Conservation (phyloP, 2,113 vertebrate species). For the Aptenodytes patagonicus region DNA sequence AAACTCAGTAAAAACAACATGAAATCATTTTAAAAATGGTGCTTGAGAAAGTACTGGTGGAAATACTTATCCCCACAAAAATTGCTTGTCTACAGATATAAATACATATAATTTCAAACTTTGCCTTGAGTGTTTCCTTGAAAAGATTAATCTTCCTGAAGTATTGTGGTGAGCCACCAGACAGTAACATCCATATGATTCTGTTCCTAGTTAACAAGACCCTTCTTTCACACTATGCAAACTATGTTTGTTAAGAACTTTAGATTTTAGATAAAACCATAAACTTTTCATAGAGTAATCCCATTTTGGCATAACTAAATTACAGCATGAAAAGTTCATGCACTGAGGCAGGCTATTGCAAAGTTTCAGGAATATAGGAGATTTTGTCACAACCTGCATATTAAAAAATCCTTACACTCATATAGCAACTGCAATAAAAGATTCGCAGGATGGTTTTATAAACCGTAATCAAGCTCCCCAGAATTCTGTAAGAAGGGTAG, state of each 20-base stretch:
- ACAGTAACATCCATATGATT: background rate
- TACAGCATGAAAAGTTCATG: background rate
- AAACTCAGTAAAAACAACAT: slow-evolving; percentile 47
- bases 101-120: background rate
- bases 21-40: slow-evolving; percentile 27
- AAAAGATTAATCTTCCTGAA: background rate
- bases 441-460: background rate
- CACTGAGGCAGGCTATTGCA: background rate
- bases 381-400: background rate
- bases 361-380: background rate
- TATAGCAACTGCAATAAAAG: background rate
- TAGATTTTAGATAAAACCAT: background rate
- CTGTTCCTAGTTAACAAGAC: background rate
- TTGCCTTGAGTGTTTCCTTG: background rate
- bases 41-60: background rate
- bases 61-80: slow-evolving; percentile 19
- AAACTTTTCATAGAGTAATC: background rate
- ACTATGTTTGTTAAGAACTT: background rate
- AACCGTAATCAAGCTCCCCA: background rate
- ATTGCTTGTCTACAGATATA: background rate
- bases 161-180: background rate
- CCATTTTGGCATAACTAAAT: background rate
- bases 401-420: background rate
- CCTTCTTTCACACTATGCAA: background rate
- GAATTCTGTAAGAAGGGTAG: background rate